Evolutionary conservation across 1,140 invertebrate genomes (phyloP), one percentile per base, ranked within the genome.

Genomic region (Planococcus citri): DNA sequence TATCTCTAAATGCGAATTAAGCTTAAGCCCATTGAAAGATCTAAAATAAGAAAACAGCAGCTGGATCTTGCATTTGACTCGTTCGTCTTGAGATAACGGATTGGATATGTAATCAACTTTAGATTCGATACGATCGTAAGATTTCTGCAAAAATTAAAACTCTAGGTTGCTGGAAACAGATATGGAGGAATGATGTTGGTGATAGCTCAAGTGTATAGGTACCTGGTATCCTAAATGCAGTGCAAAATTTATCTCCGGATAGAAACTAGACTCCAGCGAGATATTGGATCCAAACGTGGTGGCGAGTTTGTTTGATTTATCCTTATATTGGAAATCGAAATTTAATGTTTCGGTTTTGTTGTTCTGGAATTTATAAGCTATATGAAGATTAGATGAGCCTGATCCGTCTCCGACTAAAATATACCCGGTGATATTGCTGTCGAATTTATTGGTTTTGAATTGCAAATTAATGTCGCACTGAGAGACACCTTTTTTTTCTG

Each of bases 241-340:
- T 27, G 85, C 83, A 68, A 89, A 86, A 75, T 91, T 89, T 8
- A 89, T 82, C 68, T 86, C 82, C 0, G 88, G 86, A 80, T 91
- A 91, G 0, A 88, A 87, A 0, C 87, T 85, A 10, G 87, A 88
- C 22, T 85, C 81, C 51, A 91, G 77, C 37, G 85, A 82, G 58
- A 89, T 75, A 70, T 86, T 83, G 0, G 84, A 87, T 51, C 82
- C 68, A 27, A 77, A 72, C 3, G 82, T 81, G 17, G 85, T 81
- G 69, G 88, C 80, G 0, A 82, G 82, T 74, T 84, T 84, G 0
- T 80, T 82, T 0, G 85, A 82, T 51, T 84, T 82, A 76, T 90
- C 85, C 1, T 82, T 82, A n/a, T 88, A 74, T 6, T 84, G 78
- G 0, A 86, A 81, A 70, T 87, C 85, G 8, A 89, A 75, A 71